Evolutionary conservation across 2,797 vertebrate genomes (phyloP), one percentile per base, ranked within the genome.

Genomic region (Adrianichthys oophorus): DNA sequence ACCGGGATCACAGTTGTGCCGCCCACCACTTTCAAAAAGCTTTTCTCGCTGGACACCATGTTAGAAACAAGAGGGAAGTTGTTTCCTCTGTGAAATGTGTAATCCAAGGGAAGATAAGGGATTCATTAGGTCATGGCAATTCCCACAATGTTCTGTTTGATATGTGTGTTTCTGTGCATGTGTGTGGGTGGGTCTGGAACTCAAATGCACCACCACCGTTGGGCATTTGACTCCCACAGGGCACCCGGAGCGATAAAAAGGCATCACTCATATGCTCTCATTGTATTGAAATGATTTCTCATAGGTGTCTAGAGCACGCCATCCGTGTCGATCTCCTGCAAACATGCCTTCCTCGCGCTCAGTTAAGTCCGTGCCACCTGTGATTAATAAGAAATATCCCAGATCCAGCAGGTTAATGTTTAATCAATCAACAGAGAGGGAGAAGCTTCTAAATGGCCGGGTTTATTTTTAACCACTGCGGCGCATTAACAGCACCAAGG

Each of bases 331-430:
- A 41, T 58, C 48, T 62, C 60, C 47, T 43, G 43, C 37, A 7
- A 46, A 19, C 57, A 59, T 64, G 61, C 52, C 66, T 62, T 61
- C 65, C 78, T 78, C 63, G 71, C 73, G 80, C 74, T 68, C 69
- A 72, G 86, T 87, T 82, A 79, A 85, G 81, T 81, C 70, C 52
- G 74, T 70, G 76, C 85, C 82, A 90, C 86, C 82, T 90, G 81
- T 85, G 83, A 85, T 88, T 88, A 89, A 89, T 88, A 85, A 85
- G 82, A 89, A 90, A 88, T 86, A 88, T 88, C 85, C 80, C 84
- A 87, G 75, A 87, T 87, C 75, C 66, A 68, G 68, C 79, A 70
- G 74, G 91, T 92, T 91, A 91, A 92, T 92, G 85, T 90, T 90
- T 88, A 89, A 91, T 84, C 83, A 83, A 82, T 89, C 78, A 74